Base-by-base conservation (phyloP, 1,140 invertebrate species). In the Drosophila azteca region DNA sequence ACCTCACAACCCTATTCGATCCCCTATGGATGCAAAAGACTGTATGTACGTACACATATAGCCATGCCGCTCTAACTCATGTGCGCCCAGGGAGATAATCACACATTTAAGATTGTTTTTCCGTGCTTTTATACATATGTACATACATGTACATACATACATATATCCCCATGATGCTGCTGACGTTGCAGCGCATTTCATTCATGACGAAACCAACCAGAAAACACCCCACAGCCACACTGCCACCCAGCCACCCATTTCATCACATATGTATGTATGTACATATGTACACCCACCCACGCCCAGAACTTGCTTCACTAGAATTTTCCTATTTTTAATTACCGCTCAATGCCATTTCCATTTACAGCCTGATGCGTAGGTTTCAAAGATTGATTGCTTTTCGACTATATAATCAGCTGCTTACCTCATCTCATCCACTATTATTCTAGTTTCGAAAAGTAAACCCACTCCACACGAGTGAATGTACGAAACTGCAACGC, bases 311-410 rank as follows among this genome's bases (percentile, higher is more conserved):
- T 74, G 74, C 49, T 44, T 46, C 43, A 50, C 54, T 68, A 66
- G 62, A 80, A 62, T 68, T 64, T 82, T 85, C 63, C 60, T 45
- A 80, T 58, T 80, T 84, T 39, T 87, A 85, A 85, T 85, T 81
- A 66, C n/a, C 54, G 54, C 44, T 68, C 81, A 85, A 81, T 87
- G 81, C 54, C 81, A 75, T 29, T 81, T 63, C 72, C 60, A 83
- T 83, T 83, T 60, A 71, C 62, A 52, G 41, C 26, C 35, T 39
- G 11, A 31, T 71, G 57, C 55, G 70, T 68, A 54, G 48, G 69
- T 73, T 69, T 6, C 13, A 57, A 63, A 53, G 66, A 59, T 62
- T 55, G 45, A 51, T 50, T 46, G 24, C 17, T 17, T 61, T 52
- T 64, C 45, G 49, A 44, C 43, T 49, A 60, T 48, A 59, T 55